A percentile compares a stretch with the other conserved stretches of the same genome.
phyloP scores from a whole-genome alignment of 2,113 vertebrate genomes.

The Anser brachyrhynchus region DNA sequence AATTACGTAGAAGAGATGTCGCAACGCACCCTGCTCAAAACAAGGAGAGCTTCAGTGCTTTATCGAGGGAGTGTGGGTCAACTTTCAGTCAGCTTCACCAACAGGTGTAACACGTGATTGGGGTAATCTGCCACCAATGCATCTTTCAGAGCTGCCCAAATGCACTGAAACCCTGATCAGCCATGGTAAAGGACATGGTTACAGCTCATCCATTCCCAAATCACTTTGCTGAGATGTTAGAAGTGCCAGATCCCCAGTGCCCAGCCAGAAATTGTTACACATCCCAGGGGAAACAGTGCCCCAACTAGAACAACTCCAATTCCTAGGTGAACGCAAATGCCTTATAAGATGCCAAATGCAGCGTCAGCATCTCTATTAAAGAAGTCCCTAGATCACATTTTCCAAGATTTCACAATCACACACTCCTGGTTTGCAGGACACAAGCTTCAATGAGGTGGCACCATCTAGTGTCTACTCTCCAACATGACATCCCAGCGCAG shows the following conservation, averaged over 20 bases:
- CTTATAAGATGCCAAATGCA: background rate
- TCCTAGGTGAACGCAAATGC: accelerated
- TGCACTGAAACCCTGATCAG: accelerated
- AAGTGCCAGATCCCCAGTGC: background rate
- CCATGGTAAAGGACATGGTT: background rate
- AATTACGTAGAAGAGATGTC: background rate
- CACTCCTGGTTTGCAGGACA: accelerated
- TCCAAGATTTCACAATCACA: accelerated
- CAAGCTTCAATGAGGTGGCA: background rate
- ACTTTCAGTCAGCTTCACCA: no score
- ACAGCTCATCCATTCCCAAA: background rate
- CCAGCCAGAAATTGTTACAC: background rate
- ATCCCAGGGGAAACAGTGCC: background rate
- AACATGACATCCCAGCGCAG: background rate
- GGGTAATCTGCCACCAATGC: background rate
- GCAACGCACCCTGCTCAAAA: background rate
- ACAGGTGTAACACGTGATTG: no score
- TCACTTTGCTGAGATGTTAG: background rate
- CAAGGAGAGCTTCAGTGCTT: background rate
- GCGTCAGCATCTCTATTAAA: background rate
- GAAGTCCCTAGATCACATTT: background rate
- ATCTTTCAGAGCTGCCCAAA: background rate
- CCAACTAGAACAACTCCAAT: background rate
- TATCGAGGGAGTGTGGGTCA: accelerated
- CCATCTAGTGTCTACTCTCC: constrained; percentile 28